Percentiles rank a stretch among this genome's conserved stretches.
Evolutionary conservation across 2,888 invertebrate genomes (phyloP).

Genomic region (Craniophora ligustri): DNA sequence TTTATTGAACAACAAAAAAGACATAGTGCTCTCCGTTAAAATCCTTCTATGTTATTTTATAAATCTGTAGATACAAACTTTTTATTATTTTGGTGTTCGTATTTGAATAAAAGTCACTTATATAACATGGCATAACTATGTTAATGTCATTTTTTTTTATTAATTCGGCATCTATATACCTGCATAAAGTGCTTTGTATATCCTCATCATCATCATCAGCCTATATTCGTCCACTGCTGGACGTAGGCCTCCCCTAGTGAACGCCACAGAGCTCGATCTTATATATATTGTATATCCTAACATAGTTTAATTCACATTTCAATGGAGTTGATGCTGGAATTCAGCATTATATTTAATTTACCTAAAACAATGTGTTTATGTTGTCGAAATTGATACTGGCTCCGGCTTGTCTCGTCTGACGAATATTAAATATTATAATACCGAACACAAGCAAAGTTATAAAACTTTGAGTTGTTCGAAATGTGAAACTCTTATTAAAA

Average conservation of each 20-base stretch:
- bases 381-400: background rate
- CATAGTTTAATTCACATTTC: background rate
- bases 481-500: background rate
- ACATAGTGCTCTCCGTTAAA: too few species aligned
- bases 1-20: slow-evolving; percentile 17
- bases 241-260: too few species aligned
- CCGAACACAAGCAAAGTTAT: background rate
- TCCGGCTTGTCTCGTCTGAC: background rate
- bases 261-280: slow-evolving; percentile 9
- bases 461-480: background rate
- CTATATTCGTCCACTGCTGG: too few species aligned
- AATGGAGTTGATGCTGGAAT: slow-evolving; percentile 5
- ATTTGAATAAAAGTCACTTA: too few species aligned
- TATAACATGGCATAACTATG: too few species aligned
- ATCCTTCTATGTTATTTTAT: too few species aligned
- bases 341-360: background rate
- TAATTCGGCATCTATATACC: too few species aligned
- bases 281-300: slow-evolving; percentile 1
- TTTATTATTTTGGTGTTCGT: too few species aligned
- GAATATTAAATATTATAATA: background rate
- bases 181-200: too few species aligned
- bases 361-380: background rate
- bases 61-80: too few species aligned
- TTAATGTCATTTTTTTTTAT: too few species aligned
- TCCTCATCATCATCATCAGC: too few species aligned